Conservation (phyloP, 2,797 vertebrate species). For the Rhabdomys pumilio region DNA sequence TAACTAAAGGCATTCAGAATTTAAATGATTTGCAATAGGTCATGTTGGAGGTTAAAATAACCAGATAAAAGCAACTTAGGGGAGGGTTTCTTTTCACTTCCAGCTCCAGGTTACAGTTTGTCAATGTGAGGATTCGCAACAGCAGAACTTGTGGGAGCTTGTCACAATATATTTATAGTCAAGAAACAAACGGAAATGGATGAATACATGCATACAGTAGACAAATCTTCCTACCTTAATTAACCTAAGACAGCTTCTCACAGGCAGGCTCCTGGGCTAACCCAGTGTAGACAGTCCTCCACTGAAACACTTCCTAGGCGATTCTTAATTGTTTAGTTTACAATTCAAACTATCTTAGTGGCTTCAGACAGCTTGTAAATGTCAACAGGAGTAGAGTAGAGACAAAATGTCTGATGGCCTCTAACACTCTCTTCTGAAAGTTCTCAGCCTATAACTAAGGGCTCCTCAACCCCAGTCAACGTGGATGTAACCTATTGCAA, state of each 20-base stretch:
- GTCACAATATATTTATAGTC: background rate
- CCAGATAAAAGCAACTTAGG: background rate
- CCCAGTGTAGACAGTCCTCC: background rate
- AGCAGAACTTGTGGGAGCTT: background rate
- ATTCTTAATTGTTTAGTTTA: background rate
- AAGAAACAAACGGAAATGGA: background rate
- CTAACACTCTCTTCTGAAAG: background rate
- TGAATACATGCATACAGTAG: background rate
- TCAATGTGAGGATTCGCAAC: background rate
- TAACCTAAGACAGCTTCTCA: background rate
- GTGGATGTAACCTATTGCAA: background rate
- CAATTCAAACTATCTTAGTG: background rate
- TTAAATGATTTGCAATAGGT: background rate
- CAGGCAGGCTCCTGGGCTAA: too few relatives aligned
- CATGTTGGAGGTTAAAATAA: background rate
- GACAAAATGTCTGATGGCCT: background rate
- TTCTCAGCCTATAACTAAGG: conserved; percentile 15
- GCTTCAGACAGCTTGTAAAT: background rate
- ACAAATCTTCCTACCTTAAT: background rate
- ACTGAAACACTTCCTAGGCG: background rate
- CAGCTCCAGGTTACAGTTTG: background rate
- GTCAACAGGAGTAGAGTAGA: background rate
- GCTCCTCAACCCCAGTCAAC: background rate
- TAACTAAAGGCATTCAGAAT: conserved; percentile 63
- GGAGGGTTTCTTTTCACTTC: background rate